Base-by-base conservation (phyloP, 2,888 invertebrate genomes). In the Diloba caeruleocephala region DNA sequence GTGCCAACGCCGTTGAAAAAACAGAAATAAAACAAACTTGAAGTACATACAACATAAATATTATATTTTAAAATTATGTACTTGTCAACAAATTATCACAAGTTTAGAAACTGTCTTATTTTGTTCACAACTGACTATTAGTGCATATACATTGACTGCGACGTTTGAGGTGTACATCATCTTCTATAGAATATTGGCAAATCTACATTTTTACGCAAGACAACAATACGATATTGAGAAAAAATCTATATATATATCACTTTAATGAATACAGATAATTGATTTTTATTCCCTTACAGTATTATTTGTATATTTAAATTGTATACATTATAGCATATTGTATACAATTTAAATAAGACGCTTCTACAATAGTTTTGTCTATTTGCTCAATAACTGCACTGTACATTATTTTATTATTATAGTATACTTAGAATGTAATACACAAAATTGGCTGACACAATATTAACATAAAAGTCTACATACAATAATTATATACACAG, bases 21-120 rank as follows among this genome's bases (percentile, higher is more conserved):
- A 7, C 7, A 3, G 8, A 26, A 13, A 26, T 15, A 26, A 48
- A 19, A 51, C 6, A 51, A 38, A 31, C 12, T 0, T 32, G 19
- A 29, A 0, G 29, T 57, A n/a, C n/a, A n/a, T n/a, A n/a, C n/a
- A 62, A 72, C 70, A 70, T 73, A 70, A 73, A 71, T 70, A 70
- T 50, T 73, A 45, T 71, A 73, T 69, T 64, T 59, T 34, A 43
- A 43, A 8, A 43, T 57, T 71, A 71, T 68, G 42, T 58, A 66
- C 65, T 32, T 70, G 4, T 50, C 45, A 65, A 65, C 69, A 63
- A 49, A 58, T 63, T 74, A 73, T 73, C 71, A 73, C 74, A 69
- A 45, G 53, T 51, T 61, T 59, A 49, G 34, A 63, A 52, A 53
- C 38, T 44, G 36, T 33, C 38, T 59, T 62, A 43, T 41, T 46